Evolutionary conservation across 2,888 invertebrate genomes (phyloP), one percentile per base, ranked within the genome.

Genomic region (Cephalotes varians): DNA sequence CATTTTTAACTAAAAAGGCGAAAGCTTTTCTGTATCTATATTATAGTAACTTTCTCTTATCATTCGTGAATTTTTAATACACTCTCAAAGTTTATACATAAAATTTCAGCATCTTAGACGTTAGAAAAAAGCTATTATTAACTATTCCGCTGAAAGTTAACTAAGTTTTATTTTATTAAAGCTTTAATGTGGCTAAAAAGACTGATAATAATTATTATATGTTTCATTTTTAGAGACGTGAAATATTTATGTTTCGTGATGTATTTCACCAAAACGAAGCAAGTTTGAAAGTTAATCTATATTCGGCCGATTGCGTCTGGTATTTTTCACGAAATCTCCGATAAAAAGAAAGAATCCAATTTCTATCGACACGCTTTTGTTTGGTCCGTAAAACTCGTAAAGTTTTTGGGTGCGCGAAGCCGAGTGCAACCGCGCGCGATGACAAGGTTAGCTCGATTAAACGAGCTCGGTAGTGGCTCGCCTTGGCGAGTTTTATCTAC

Each of bases 401-500:
- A 79, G 44, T 79, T 79, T 79, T 79, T 47, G 56, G 77, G 34
- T 56, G 44, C 77, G 37, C 44, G 40, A 56, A 69, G 25, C 34
- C 44, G 71, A 12, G 56, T 34, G 71, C 77, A 77, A 44, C 77
- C 77, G 69, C 71, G 69, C 71, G 71, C 77, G 77, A 71, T 79
- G 77, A 79, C 77, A 83, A 71, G 72, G 74, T 74, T 64, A 37
- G 69, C 65, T 9, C 72, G 81, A 84, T 83, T 81, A 81, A 81
- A 76, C 72, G 81, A 81, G 62, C 49, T n/a, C 31, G 51, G 31
- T 28, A 51, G 64, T 56, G 37, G 67, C 56, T 69, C 40, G 44
- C 65, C 77, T 37, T 56, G 73, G 44, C 37, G 73, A 74, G 79
- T 85, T 84, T 84, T 85, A 85, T 85, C 82, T 79, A 67, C 62